These are phyloP conservation scores for Nemotelus pantherinus DNA, from an alignment of 2,888 invertebrate species.

Conservation along the genomic window DNA sequence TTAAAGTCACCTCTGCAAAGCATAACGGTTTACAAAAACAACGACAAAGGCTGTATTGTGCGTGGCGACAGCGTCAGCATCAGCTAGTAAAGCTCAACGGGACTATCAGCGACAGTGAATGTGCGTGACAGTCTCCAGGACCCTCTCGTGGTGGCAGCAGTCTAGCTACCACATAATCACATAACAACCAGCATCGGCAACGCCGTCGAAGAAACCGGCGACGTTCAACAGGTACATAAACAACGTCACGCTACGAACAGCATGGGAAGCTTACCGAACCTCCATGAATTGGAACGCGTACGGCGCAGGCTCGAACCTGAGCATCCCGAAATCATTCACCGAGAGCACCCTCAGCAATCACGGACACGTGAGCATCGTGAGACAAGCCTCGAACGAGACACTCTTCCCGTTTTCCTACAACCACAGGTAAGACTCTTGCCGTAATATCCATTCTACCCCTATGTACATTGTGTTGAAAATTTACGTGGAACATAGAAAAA, in stretches of 20 bases:
- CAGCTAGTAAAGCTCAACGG: constrained; percentile 4
- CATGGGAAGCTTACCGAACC: constrained; percentile 75
- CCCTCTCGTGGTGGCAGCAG: constrained; percentile 8
- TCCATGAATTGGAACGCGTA: constrained; percentile 69
- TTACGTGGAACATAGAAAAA: neutral
- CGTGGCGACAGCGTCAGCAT: neutral
- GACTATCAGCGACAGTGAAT: constrained; percentile 8
- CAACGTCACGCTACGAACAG: constrained; percentile 35
- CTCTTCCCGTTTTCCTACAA: constrained; percentile 58
- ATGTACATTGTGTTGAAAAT: neutral
- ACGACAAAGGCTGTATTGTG: neutral
- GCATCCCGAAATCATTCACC: constrained; percentile 55
- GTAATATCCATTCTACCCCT: no score
- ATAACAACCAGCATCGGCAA: neutral
- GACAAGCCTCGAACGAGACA: constrained; percentile 59
- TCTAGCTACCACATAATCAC: neutral
- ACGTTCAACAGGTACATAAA: constrained; percentile 36
- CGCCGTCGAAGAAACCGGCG: constrained; percentile 15
- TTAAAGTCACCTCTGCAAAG: constrained; percentile 36
- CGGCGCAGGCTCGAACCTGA: constrained; percentile 62
- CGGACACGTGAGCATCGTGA: constrained; percentile 57
- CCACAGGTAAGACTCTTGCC: constrained; percentile 56
- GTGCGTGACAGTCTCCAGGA: constrained; percentile 28
- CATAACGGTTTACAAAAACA: neutral
- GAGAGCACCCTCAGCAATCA: constrained; percentile 52